Conservation (phyloP, 2,797 vertebrate genomes). For the Chelon labrosus region DNA sequence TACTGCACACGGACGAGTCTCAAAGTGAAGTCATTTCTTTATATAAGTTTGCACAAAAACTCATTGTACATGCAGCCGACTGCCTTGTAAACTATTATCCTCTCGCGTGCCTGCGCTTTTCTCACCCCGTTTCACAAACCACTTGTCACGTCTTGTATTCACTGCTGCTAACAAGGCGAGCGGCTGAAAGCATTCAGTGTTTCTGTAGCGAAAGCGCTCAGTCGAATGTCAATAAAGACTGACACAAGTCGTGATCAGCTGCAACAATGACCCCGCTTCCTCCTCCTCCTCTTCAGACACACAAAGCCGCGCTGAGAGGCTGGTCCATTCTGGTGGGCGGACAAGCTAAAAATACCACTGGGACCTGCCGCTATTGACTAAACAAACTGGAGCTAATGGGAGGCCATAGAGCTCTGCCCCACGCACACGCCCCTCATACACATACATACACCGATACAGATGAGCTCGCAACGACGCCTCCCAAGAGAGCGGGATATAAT, state of each 20-base stretch:
- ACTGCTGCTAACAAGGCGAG: constrained; percentile 38
- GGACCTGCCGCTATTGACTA: constrained; percentile 82
- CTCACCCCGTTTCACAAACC: neutral
- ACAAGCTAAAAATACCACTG: constrained; percentile 77
- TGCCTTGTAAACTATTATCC: too few species aligned
- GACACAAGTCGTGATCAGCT: constrained; percentile 50
- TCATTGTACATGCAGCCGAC: too few species aligned
- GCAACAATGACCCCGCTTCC: constrained; percentile 45
- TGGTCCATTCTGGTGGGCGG: constrained; percentile 61
- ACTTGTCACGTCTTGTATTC: constrained; percentile 7
- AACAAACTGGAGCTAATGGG: constrained; percentile 85
- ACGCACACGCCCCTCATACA: constrained; percentile 15
- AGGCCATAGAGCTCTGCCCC: constrained; percentile 58
- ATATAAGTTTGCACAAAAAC: too few species aligned
- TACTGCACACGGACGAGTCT: neutral
- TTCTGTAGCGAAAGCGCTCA: constrained; percentile 40
- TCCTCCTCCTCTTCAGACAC: constrained; percentile 44
- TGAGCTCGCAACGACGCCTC: constrained; percentile 66
- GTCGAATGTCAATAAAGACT: constrained; percentile 62
- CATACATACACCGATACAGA: constrained; percentile 31
- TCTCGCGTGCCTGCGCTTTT: neutral
- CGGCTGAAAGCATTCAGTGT: constrained; percentile 23
- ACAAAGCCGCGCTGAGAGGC: constrained; percentile 66
- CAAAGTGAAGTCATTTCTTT: constrained; percentile 8
- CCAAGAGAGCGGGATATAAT: constrained; percentile 83